These are phyloP conservation scores for Cheilosia urbana DNA, from an alignment of 2,888 invertebrate genomes.

Conservation along the genomic window DNA sequence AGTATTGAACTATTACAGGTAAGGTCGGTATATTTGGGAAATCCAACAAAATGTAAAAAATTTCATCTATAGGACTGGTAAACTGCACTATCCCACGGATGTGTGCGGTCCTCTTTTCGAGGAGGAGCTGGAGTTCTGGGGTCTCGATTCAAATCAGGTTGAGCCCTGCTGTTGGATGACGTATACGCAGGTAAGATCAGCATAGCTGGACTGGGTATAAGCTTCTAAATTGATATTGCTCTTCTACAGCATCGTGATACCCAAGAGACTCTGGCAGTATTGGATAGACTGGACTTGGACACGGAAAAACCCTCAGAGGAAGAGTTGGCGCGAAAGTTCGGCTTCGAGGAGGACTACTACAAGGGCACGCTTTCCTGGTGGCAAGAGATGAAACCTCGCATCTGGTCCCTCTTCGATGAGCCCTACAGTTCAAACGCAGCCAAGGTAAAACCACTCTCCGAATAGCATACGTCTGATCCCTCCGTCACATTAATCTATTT, in stretches of 20 bases:
- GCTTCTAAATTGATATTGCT: background rate
- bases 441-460: slow-evolving; percentile 88
- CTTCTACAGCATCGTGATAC: slow-evolving; percentile 95
- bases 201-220: background rate
- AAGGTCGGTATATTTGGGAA: slow-evolving; percentile 56
- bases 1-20: slow-evolving; percentile 98
- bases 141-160: slow-evolving; percentile 99
- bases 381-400: slow-evolving; percentile 98
- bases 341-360: slow-evolving; percentile 97
- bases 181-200: slow-evolving; percentile 91
- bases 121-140: slow-evolving; percentile 99
- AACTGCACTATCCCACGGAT: slow-evolving; percentile 99
- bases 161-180: slow-evolving; percentile 99
- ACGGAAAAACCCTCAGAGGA: slow-evolving; percentile 99
- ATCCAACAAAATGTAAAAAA: background rate
- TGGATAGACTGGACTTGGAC: slow-evolving; percentile 98
- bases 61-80: slow-evolving; percentile 90
- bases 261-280: slow-evolving; percentile 98
- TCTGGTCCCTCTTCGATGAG: slow-evolving; percentile 99
- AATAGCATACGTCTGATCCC: background rate
- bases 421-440: slow-evolving; percentile 99
- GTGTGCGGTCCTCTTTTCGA: slow-evolving; percentile 99
- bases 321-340: slow-evolving; percentile 98
- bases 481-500: background rate
- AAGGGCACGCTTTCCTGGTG: slow-evolving; percentile 96